Conservation (phyloP, 1,140 invertebrate genomes). For the Cyclina sinensis region DNA sequence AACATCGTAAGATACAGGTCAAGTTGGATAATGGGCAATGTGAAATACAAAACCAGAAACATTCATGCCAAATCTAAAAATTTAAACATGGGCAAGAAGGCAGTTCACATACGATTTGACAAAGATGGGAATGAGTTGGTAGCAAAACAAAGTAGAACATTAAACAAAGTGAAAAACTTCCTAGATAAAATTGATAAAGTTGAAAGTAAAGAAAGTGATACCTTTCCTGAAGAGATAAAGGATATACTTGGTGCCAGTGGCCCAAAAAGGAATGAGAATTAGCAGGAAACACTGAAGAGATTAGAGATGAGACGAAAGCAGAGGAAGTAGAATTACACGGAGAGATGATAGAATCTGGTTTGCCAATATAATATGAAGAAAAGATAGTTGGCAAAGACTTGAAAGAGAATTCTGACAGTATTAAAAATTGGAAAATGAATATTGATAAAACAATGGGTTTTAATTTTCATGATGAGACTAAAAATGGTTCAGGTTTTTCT, state of each 20-base stretch:
- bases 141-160: constrained; percentile 68
- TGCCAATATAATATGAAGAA: background rate
- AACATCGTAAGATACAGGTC: too few relatives aligned
- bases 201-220: background rate
- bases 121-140: constrained; percentile 75
- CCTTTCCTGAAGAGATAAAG: constrained; percentile 22
- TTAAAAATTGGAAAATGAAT: background rate
- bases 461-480: constrained; percentile 15
- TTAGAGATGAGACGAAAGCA: background rate
- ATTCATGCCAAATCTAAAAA: constrained; percentile 70
- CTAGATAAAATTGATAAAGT: constrained; percentile 44
- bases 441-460: background rate
- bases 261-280: background rate
- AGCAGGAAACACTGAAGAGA: background rate
- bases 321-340: background rate
- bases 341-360: background rate
- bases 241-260: constrained; percentile 15
- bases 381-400: background rate
- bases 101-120: constrained; percentile 77
- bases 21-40: constrained; percentile 72
- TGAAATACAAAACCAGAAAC: constrained; percentile 76
- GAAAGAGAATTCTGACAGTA: background rate
- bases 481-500: background rate
- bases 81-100: constrained; percentile 77
- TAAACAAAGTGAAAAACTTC: constrained; percentile 78